phyloP scores from a whole-genome alignment of 2,888 invertebrate genomes.

The Yponomeuta malinellus region DNA sequence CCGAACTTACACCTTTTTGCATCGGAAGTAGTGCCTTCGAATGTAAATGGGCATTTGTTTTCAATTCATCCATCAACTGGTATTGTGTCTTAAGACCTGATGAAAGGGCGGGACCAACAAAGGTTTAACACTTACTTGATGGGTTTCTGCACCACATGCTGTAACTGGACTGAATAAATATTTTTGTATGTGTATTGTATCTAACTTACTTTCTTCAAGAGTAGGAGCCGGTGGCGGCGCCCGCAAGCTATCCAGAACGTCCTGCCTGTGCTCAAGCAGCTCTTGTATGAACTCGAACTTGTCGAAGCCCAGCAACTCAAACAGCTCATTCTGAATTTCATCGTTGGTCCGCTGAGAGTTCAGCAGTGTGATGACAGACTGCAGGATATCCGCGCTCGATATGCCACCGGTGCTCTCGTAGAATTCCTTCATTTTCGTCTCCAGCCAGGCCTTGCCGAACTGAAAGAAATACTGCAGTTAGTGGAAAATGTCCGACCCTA shows the following conservation, averaged over 20 bases:
- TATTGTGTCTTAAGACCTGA: no score
- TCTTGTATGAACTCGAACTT: slow-evolving; percentile 84
- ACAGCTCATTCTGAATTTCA: slow-evolving; percentile 87
- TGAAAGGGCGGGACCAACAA: no score
- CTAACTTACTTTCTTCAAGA: slow-evolving; percentile 51
- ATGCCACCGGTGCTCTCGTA: slow-evolving; percentile 63
- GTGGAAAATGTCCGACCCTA: not conserved
- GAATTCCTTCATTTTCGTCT: slow-evolving; percentile 67
- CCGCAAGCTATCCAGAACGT: slow-evolving; percentile 63
- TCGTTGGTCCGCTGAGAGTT: slow-evolving; percentile 78
- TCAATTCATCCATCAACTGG: no score
- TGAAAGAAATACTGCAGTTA: slow-evolving; percentile 34
- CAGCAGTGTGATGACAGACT: slow-evolving; percentile 76
- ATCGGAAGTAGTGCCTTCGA: no score
- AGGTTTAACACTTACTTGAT: no score
- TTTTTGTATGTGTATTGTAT: no score
- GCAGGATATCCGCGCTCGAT: slow-evolving; percentile 75
- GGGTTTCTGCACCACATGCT: no score
- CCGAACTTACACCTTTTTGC: no score
- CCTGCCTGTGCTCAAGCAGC: slow-evolving; percentile 78
- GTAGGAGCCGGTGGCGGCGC: slow-evolving; percentile 41
- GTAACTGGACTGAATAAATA: no score
- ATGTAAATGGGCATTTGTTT: no score
- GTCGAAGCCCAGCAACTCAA: slow-evolving; percentile 93
- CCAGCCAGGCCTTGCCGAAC: slow-evolving; percentile 76